phyloP scores from a whole-genome alignment of 2,113 vertebrate genomes.

The Picathartes gymnocephalus region DNA sequence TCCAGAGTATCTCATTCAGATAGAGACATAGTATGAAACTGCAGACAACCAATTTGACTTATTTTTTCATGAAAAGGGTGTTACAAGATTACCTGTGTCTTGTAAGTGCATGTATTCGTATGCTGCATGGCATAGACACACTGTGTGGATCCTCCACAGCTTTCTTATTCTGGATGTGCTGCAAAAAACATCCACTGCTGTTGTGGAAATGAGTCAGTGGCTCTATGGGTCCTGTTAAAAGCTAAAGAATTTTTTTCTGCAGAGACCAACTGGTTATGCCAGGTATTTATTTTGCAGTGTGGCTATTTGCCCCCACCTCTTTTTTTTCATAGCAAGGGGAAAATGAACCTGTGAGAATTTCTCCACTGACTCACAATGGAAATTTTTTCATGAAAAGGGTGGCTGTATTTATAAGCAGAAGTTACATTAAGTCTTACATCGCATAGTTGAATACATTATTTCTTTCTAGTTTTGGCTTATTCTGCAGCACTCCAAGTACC shows the following conservation, averaged over 20 bases:
- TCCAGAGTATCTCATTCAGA: not conserved
- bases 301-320: not conserved
- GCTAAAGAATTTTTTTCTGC: not conserved
- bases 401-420: not conserved
- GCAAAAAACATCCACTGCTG: not conserved
- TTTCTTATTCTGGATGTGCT: not conserved
- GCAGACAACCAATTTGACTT: not conserved
- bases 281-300: not conserved
- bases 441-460: not conserved
- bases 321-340: not conserved
- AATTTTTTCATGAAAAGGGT: not conserved
- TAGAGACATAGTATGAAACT: not conserved
- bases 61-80: not conserved
- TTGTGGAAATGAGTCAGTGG: not conserved
- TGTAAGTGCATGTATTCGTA: not conserved
- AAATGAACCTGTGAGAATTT: not conserved
- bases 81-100: not conserved
- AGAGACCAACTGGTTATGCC: not conserved
- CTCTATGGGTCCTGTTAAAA: not conserved
- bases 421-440: not conserved
- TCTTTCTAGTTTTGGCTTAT: not conserved
- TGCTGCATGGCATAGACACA: not conserved
- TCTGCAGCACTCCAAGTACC: not conserved
- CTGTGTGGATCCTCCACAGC: not conserved
- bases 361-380: fast-evolving